phyloP scores from a whole-genome alignment of 1,140 invertebrate species.

The Hypothenemus hampei region DNA sequence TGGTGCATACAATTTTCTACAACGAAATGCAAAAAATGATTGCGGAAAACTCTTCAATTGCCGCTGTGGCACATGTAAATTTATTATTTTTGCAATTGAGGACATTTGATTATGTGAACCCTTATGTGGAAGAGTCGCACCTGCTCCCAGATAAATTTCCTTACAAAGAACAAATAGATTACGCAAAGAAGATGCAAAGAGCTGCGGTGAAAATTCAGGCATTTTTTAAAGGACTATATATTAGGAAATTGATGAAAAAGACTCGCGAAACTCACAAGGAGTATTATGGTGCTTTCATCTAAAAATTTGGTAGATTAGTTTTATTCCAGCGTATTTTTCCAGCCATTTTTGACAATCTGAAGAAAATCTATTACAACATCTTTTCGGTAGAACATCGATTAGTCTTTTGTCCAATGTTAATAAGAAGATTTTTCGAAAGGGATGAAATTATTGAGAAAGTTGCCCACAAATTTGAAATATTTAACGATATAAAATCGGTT shows the following conservation, averaged over 20 bases:
- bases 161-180: slow-evolving; percentile 16
- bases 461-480: slow-evolving; percentile 9
- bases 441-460: background rate
- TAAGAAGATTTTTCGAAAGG: slow-evolving; percentile 24
- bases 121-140: slow-evolving; percentile 11
- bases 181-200: slow-evolving; percentile 25
- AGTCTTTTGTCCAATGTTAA: slow-evolving; percentile 11
- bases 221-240: slow-evolving; percentile 32
- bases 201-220: slow-evolving; percentile 32
- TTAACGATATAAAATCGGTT: slow-evolving; percentile 18
- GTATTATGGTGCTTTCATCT: slow-evolving; percentile 6
- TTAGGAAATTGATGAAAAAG: slow-evolving; percentile 18
- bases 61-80: background rate
- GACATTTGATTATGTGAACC: slow-evolving; percentile 14
- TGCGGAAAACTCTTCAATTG: background rate
- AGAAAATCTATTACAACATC: slow-evolving; percentile 10
- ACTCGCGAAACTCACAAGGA: slow-evolving; percentile 8
- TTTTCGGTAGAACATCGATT: slow-evolving; percentile 11
- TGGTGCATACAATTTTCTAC: slow-evolving; percentile 36
- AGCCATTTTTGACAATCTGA: slow-evolving; percentile 13
- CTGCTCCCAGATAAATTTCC: slow-evolving; percentile 4
- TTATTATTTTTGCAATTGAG: slow-evolving; percentile 11
- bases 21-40: slow-evolving; percentile 22
- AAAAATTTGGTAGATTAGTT: background rate
- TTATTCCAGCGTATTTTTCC: slow-evolving; percentile 1